phyloP scores from a whole-genome alignment of 2,797 vertebrate genomes.

The Gymnothorax javanicus region DNA sequence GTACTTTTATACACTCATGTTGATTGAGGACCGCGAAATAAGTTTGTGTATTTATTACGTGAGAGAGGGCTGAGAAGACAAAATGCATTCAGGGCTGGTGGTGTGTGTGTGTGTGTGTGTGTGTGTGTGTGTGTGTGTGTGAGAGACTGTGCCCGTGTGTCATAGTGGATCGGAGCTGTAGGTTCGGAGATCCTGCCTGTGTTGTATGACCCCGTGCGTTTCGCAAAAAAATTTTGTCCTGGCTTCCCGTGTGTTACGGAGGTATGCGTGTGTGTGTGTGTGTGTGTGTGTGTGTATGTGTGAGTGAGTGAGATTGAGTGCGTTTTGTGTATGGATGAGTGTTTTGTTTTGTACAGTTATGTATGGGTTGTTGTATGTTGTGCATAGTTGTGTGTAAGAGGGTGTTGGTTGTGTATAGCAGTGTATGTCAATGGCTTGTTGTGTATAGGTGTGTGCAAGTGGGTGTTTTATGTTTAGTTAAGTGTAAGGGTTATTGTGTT shows the following conservation, averaged over 20 bases:
- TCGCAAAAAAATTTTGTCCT: not conserved
- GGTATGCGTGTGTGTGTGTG: slow-evolving; percentile 18
- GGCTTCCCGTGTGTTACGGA: slow-evolving; percentile 18
- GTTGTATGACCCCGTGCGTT: not conserved
- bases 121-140: slow-evolving; percentile 7
- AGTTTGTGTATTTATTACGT: not conserved
- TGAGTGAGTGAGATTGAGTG: not conserved
- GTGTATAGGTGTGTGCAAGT: too few relatives aligned
- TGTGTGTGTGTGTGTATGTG: not conserved
- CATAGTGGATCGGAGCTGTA: not conserved
- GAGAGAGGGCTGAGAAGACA: not conserved
- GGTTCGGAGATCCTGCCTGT: not conserved
- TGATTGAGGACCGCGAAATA: not conserved
- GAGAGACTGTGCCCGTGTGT: not conserved
- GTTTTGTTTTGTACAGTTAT: not conserved
- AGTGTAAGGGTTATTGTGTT: not conserved
- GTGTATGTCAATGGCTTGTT: not conserved
- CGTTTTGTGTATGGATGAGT: too few relatives aligned
- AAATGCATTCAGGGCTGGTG: not conserved
- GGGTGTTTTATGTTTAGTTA: not conserved
- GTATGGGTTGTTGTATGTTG: not conserved
- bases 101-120: not conserved
- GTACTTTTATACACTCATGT: not conserved
- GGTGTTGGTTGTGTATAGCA: not conserved
- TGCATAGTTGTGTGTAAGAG: not conserved